These are phyloP conservation scores for Pteromalus puparum DNA, from an alignment of 1,140 invertebrate genomes.

Conservation along the genomic window DNA sequence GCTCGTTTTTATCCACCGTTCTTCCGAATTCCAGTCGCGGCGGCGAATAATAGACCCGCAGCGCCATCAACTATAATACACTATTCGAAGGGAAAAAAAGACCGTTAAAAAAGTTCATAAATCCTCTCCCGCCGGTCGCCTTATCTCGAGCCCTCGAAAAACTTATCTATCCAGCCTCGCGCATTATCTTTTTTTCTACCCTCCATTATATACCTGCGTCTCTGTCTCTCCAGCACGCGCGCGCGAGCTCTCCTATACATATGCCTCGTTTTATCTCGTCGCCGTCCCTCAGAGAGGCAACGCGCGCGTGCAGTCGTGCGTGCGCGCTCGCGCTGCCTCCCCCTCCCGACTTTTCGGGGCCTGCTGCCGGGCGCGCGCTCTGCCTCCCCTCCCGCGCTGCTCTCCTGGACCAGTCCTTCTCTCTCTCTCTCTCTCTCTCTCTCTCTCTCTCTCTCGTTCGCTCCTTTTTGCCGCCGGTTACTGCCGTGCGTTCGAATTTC, in stretches of 20 bases:
- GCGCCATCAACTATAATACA: no score
- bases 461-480: constrained; percentile 70
- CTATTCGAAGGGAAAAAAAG: not conserved
- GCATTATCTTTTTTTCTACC: constrained; percentile 2
- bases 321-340: constrained; percentile 53
- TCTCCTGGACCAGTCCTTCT: constrained; percentile 62
- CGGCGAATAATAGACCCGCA: not conserved
- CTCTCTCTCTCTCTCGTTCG: not conserved
- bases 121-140: not conserved
- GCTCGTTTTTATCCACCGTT: not conserved
- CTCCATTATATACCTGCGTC: not conserved
- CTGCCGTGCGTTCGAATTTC: constrained; percentile 71
- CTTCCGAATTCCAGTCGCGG: not conserved
- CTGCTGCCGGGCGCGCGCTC: constrained; percentile 45
- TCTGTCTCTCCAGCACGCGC: not conserved
- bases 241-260: not conserved
- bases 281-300: constrained; percentile 16
- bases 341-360: constrained; percentile 41
- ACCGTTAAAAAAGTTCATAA: constrained; percentile 25
- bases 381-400: constrained; percentile 46
- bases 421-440: constrained; percentile 20
- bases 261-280: constrained; percentile 46
- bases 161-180: constrained; percentile 24
- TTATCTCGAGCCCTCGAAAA: constrained; percentile 32
- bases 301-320: constrained; percentile 18